phyloP scores from a whole-genome alignment of 2,888 invertebrate genomes.

The Dugesia japonica region DNA sequence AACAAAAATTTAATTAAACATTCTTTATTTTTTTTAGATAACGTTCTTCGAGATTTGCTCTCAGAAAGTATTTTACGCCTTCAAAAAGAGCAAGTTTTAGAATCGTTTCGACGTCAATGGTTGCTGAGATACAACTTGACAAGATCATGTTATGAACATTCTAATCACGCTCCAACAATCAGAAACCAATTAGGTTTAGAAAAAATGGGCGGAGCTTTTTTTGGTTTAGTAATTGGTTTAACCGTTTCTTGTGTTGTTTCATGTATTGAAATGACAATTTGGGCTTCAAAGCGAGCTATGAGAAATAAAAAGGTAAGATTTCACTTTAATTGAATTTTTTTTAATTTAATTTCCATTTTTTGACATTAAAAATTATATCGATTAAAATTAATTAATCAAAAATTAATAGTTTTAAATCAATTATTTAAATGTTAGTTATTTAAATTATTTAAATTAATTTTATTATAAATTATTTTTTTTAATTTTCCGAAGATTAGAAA shows the following conservation, averaged over 20 bases:
- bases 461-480: too few relatives aligned
- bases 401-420: background rate
- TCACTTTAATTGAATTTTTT: background rate
- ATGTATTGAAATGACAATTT: constrained; percentile 23
- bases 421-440: too few relatives aligned
- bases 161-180: constrained; percentile 23
- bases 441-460: too few relatives aligned
- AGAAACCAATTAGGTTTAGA: constrained; percentile 27
- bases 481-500: too few relatives aligned
- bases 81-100: constrained; percentile 27
- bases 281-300: constrained; percentile 12
- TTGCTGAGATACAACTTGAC: constrained; percentile 22
- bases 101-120: constrained; percentile 22
- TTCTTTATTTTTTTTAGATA: constrained; percentile 10
- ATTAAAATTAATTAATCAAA: background rate
- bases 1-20: too few relatives aligned
- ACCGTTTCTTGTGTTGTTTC: constrained; percentile 23
- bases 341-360: background rate
- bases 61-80: constrained; percentile 28
- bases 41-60: constrained; percentile 22
- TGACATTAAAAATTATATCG: background rate
- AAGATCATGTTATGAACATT: constrained; percentile 25
- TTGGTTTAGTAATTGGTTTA: constrained; percentile 26
- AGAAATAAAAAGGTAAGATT: background rate
- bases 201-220: constrained; percentile 33